Percentiles rank a stretch among this genome's conserved stretches.
These are phyloP conservation scores for Petrocephalus zakoni DNA, from an alignment of 2,113 vertebrate species.

Conservation along the genomic window DNA sequence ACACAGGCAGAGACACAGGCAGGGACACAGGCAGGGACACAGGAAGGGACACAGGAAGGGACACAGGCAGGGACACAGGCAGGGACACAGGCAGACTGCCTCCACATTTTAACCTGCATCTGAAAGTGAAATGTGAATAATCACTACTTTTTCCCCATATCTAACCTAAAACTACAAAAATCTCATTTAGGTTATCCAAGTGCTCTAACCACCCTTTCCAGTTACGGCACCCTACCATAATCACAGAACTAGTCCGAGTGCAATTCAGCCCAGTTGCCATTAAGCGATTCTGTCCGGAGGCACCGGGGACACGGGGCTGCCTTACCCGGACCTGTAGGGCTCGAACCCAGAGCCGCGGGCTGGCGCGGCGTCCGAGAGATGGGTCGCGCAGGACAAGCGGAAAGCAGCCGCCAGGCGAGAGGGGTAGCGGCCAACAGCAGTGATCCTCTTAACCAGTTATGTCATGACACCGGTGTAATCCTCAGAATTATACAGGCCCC, in stretches of 20 bases:
- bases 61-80: too few relatives aligned
- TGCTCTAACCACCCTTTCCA: not conserved
- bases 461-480: slow-evolving; percentile 30
- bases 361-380: not conserved
- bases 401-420: not conserved
- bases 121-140: not conserved
- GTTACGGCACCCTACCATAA: not conserved
- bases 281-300: not conserved
- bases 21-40: too few relatives aligned
- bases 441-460: slow-evolving; percentile 28
- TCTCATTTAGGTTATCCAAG: not conserved
- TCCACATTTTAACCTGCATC: not conserved
- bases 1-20: not conserved
- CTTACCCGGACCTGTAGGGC: not conserved
- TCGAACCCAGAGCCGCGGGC: not conserved
- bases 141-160: not conserved
- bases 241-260: not conserved
- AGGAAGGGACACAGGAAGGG: not conserved
- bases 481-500: slow-evolving; percentile 20
- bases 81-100: not conserved
- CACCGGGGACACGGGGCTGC: not conserved
- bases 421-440: not conserved
- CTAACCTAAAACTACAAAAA: not conserved
- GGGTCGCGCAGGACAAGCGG: not conserved
- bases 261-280: not conserved